Evolutionary conservation across 2,888 invertebrate genomes (phyloP).

Genomic region (Caenorhabditis japonica): DNA sequence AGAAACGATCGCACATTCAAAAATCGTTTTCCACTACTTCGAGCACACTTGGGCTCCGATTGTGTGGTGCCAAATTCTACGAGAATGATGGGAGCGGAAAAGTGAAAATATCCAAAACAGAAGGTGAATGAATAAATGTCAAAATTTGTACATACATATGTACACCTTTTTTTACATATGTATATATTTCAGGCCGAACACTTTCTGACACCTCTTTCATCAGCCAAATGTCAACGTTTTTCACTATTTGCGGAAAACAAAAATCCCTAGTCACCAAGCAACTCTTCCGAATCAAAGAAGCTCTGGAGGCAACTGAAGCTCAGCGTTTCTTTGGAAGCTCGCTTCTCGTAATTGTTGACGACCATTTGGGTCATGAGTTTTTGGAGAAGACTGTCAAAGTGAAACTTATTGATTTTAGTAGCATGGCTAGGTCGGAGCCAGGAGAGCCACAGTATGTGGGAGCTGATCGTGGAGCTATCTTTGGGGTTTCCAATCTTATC

Average conservation of each 20-base stretch:
- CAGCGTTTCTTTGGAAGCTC: conserved; percentile 35
- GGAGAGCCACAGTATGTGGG: conserved; percentile 6
- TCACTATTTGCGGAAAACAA: neutral
- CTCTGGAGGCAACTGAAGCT: neutral
- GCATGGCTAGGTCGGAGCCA: conserved; percentile 23
- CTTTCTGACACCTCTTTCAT: too few species aligned
- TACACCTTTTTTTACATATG: too few species aligned
- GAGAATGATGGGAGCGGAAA: neutral
- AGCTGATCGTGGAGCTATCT: conserved; percentile 7
- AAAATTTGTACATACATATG: too few species aligned
- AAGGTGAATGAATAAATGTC: conserved; percentile 1
- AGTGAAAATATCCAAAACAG: neutral
- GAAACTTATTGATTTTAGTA: conserved; percentile 42
- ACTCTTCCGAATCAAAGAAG: conserved; percentile 2
- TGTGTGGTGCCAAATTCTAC: conserved; percentile 17
- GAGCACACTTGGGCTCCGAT: neutral
- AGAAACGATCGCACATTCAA: conserved; percentile 1
- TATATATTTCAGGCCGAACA: conserved; percentile 18
- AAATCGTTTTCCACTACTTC: conserved; percentile 12
- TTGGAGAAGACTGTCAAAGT: conserved; percentile 1
- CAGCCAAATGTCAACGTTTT: conserved; percentile 13
- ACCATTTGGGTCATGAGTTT: neutral
- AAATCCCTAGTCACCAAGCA: neutral
- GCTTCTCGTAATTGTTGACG: conserved; percentile 14
- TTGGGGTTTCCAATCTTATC: conserved; percentile 14